Percentiles rank a stretch among this genome's conserved stretches.
Evolutionary conservation across 2,888 invertebrate species (phyloP).

Genomic region (Nomada ruficornis): DNA sequence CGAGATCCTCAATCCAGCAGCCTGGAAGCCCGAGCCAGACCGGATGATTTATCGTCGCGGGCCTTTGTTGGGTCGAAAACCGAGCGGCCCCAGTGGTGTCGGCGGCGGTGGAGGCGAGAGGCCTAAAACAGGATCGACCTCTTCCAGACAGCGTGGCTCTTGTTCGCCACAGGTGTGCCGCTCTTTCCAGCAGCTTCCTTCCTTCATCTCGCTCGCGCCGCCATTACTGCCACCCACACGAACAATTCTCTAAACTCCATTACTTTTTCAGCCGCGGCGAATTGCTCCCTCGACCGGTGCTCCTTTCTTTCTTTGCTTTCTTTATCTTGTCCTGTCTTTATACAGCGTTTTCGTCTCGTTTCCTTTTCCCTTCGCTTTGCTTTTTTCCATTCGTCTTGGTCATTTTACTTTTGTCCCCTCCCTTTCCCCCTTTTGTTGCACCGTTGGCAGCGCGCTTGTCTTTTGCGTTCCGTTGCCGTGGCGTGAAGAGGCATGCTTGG

Average conservation of each 20-base stretch:
- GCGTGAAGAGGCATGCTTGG: no score
- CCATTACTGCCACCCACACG: constrained; percentile 59
- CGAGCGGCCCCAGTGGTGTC: constrained; percentile 39
- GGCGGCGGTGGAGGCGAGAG: constrained; percentile 38
- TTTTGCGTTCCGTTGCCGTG: not conserved
- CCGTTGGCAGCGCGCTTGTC: no score
- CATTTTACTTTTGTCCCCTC: not conserved
- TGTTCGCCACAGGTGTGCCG: constrained; percentile 70
- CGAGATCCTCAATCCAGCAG: constrained; percentile 37
- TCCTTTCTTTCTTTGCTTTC: constrained; percentile 6
- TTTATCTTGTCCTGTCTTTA: constrained; percentile 1
- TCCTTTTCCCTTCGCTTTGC: not conserved
- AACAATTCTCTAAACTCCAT: constrained; percentile 65
- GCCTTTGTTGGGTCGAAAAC: constrained; percentile 56
- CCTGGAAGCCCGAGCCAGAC: constrained; percentile 35
- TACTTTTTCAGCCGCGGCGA: constrained; percentile 66
- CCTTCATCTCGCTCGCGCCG: constrained; percentile 51
- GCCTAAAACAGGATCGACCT: constrained; percentile 65
- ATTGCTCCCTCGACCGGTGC: constrained; percentile 49
- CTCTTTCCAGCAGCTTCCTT: constrained; percentile 52
- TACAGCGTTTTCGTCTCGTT: not conserved
- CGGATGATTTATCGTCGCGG: constrained; percentile 58
- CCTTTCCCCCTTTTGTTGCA: not conserved
- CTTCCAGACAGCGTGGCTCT: constrained; percentile 74
- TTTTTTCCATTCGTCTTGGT: not conserved